Base-by-base conservation (phyloP, 2,113 vertebrate genomes). In the Otis tarda region DNA sequence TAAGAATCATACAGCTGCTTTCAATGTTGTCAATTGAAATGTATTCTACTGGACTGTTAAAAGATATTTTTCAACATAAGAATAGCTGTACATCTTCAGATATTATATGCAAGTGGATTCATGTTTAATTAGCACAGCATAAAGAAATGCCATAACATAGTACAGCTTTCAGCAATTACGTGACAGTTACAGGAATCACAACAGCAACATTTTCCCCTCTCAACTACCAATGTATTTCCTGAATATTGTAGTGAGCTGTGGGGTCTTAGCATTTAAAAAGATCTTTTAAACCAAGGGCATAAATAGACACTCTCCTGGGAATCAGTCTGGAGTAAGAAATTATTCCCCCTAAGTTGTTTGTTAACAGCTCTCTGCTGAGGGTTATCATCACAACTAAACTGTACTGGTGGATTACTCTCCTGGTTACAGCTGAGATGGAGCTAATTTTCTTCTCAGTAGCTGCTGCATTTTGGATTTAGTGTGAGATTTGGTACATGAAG, bases 21-120 rank as follows among this genome's bases (percentile, higher is more conserved):
- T 95, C 93, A 89, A 35, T 50, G 64, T 47, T 78, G 37, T 41
- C 88, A 92, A 81, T 63, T 94, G 63, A 97, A 95, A 97, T 68
- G 41, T 41, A 84, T 82, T 93, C 87, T 75, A 70, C 71, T 67
- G 47, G 83, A 92, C 69, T 75, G n/a, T 39, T 81, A 57, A 64
- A 92, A 75, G 73, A 49, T 88, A 86, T 50, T 96, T 78, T 93
- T 93, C 63, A 81, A 64, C 33, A 68, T 35, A 64, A 81, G 73
- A 92, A 94, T 19, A 92, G 76, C 73, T 61, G 43, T n/a, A 89
- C 14, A 73, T 87, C 84, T 91, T 93, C 86, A 78, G 69, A 87
- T 78, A 83, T 75, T 96, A 84, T 56, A 87, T 53, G 64, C 33
- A 92, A 87, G 73, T 37, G 60, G 49, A 90, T 95, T 96, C 60